Evolutionary conservation across 2,113 vertebrate genomes (phyloP).

Genomic region (Podarcis raffonei): DNA sequence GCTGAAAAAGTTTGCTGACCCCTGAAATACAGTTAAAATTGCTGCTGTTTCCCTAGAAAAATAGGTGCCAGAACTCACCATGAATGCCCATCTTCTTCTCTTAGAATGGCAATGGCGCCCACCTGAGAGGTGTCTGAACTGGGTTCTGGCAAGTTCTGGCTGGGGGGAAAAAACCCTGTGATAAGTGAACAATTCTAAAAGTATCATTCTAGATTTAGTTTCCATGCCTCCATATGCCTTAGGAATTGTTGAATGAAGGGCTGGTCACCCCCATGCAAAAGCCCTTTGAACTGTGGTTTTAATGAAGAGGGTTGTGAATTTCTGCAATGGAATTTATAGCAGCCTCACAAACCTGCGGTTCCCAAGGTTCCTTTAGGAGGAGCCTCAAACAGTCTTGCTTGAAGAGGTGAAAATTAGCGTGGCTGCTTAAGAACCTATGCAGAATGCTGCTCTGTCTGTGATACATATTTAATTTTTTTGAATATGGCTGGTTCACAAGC

Average conservation of each 20-base stretch:
- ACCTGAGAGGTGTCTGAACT: no score
- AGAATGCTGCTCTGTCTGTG: neutral
- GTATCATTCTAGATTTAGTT: neutral
- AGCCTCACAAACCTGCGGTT: neutral
- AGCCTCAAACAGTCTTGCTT: neutral
- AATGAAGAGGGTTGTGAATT: neutral
- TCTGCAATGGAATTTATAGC: neutral
- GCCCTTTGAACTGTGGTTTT: neutral
- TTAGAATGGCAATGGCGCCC: no score
- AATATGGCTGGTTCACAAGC: neutral
- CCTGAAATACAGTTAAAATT: no score
- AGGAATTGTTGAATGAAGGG: neutral
- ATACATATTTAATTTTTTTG: neutral
- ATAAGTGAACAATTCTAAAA: neutral
- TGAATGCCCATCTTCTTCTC: no score
- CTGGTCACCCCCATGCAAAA: neutral
- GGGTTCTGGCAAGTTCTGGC: no score
- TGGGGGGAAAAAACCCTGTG: neutral
- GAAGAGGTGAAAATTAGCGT: neutral
- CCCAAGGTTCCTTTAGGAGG: neutral
- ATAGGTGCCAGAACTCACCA: no score
- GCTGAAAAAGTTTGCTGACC: no score
- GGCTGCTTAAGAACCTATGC: neutral
- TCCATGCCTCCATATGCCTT: neutral
- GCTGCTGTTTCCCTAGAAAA: no score